A percentile compares a stretch with the other conserved stretches of the same genome.
Evolutionary conservation across 2,888 invertebrate species (phyloP).

Genomic region (Sepiola atlantica): DNA sequence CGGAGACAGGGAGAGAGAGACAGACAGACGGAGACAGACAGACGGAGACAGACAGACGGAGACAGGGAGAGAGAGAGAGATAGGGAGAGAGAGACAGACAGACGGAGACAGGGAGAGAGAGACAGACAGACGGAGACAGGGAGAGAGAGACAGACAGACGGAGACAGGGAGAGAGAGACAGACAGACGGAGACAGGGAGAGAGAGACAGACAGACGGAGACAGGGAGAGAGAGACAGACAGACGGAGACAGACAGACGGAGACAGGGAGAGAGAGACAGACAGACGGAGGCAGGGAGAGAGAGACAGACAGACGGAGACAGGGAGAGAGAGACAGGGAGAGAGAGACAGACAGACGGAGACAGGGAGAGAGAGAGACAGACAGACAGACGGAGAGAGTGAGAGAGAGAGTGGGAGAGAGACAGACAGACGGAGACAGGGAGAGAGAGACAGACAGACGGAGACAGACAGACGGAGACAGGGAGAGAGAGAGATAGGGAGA

Average conservation of each 20-base stretch:
- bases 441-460: background rate
- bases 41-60: background rate
- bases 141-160: background rate
- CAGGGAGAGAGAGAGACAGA: background rate
- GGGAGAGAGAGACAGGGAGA: too few relatives aligned
- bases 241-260: background rate
- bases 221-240: background rate
- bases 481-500: background rate
- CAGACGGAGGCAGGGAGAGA: too few relatives aligned
- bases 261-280: background rate
- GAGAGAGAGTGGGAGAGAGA: background rate
- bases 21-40: background rate
- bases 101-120: background rate
- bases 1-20: background rate
- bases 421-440: too few relatives aligned
- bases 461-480: background rate
- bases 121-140: background rate
- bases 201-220: background rate
- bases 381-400: background rate
- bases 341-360: background rate
- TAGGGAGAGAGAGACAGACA: background rate
- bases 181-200: background rate
- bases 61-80: background rate
- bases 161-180: background rate
- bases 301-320: background rate